These are phyloP conservation scores for Zophobas morio DNA, from an alignment of 1,140 invertebrate species.

Conservation along the genomic window DNA sequence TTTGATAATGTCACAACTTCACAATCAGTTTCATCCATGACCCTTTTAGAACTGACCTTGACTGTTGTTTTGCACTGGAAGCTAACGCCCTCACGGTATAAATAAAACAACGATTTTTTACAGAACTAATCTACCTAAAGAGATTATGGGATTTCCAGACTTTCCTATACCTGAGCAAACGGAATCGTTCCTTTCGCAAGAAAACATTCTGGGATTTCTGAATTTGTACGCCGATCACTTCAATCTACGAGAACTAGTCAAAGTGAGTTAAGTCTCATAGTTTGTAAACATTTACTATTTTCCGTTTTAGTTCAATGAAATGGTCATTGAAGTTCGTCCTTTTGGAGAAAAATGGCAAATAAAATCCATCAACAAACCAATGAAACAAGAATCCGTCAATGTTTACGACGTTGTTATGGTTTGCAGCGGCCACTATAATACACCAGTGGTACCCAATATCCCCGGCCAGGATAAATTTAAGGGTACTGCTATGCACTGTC, in stretches of 20 bases:
- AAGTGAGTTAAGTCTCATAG: slow-evolving; percentile 69
- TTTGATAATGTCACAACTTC: not conserved
- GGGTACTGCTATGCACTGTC: slow-evolving; percentile 80
- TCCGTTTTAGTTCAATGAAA: slow-evolving; percentile 73
- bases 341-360: slow-evolving; percentile 74
- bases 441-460: slow-evolving; percentile 72
- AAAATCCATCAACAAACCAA: slow-evolving; percentile 65
- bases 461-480: slow-evolving; percentile 66
- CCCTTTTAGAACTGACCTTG: not conserved
- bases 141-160: slow-evolving; percentile 83
- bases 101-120: slow-evolving; percentile 44
- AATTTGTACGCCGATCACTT: slow-evolving; percentile 83
- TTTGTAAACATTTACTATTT: slow-evolving; percentile 10
- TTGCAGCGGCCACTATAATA: slow-evolving; percentile 87
- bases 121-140: slow-evolving; percentile 85
- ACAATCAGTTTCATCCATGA: slow-evolving; percentile 3
- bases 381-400: slow-evolving; percentile 64
- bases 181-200: slow-evolving; percentile 84
- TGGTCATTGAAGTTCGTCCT: slow-evolving; percentile 73
- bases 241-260: slow-evolving; percentile 77
- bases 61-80: not conserved
- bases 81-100: not conserved
- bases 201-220: slow-evolving; percentile 85
- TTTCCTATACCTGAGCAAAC: slow-evolving; percentile 77
- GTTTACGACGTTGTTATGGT: slow-evolving; percentile 86